Evolutionary conservation across 2,797 vertebrate species (phyloP).

Genomic region (Scolopax bukidnonensis): DNA sequence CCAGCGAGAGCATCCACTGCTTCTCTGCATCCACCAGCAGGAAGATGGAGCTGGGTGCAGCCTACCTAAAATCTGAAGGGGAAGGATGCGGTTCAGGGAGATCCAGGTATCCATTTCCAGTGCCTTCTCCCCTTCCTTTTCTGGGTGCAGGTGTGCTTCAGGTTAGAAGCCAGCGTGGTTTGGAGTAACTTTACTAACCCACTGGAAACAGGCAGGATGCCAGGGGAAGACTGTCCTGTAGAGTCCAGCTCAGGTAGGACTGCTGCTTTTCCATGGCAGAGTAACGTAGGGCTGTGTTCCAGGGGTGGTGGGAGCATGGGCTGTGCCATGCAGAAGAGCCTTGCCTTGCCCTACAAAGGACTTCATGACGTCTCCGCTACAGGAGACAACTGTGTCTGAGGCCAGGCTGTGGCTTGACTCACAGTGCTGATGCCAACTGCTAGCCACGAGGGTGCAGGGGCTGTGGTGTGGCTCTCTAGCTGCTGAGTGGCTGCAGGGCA

Average conservation of each 20-base stretch:
- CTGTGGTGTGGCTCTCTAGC: background rate
- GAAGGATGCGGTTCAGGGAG: background rate
- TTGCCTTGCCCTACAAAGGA: background rate
- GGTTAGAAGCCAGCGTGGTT: background rate
- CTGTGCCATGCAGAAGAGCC: fast-evolving
- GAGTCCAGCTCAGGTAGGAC: background rate
- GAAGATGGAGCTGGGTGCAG: background rate
- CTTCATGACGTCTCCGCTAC: fast-evolving
- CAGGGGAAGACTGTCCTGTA: no score
- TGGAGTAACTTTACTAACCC: background rate
- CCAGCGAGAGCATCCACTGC: background rate
- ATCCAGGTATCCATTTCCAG: background rate
- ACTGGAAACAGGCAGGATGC: background rate
- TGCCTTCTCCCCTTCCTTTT: background rate
- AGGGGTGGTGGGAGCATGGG: fast-evolving
- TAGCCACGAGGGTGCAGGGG: fast-evolving
- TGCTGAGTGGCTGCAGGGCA: fast-evolving
- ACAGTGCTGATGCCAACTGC: background rate
- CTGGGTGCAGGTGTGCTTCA: background rate
- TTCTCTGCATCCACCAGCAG: background rate
- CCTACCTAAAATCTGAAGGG: background rate
- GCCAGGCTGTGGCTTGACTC: background rate
- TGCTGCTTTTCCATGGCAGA: background rate
- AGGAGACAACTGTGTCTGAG: background rate
- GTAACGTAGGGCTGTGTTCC: fast-evolving